A percentile compares a stretch with the other conserved stretches of the same genome.
These are phyloP conservation scores for Sebastes cheni DNA, from an alignment of 2,797 vertebrate genomes.

Conservation along the genomic window DNA sequence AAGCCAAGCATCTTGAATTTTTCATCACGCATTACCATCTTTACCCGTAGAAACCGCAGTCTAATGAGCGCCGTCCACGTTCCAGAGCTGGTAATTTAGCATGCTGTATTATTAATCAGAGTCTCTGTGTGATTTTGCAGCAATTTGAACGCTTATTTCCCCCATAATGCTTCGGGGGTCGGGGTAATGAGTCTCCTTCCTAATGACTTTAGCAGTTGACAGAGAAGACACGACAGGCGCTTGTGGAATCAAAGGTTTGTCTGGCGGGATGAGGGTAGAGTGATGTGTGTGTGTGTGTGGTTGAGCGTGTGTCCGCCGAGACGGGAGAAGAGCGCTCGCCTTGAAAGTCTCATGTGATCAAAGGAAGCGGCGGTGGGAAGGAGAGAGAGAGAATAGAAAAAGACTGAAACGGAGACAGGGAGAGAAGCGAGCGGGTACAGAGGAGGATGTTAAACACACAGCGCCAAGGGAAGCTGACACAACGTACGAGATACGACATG, in stretches of 20 bases:
- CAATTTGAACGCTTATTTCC: constrained; percentile 74
- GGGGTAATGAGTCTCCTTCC: constrained; percentile 70
- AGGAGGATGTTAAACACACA: constrained; percentile 46
- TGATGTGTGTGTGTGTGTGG: constrained; percentile 14
- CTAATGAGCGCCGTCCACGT: constrained; percentile 53
- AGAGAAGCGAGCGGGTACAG: background rate
- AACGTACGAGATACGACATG: background rate
- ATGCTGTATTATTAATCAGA: constrained; percentile 76
- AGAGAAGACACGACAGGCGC: constrained; percentile 53
- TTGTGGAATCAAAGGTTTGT: constrained; percentile 72
- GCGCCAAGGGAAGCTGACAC: constrained; percentile 19
- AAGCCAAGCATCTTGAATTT: constrained; percentile 21
- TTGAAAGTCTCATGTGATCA: constrained; percentile 57
- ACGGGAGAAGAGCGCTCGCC: constrained; percentile 28
- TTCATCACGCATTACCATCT: constrained; percentile 41
- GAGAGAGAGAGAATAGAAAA: constrained; percentile 7
- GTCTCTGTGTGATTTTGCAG: constrained; percentile 72
- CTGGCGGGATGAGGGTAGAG: constrained; percentile 30
- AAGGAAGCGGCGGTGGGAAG: constrained; percentile 33
- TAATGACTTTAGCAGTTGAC: constrained; percentile 70
- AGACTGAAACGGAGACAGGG: background rate
- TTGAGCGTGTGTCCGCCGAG: constrained; percentile 36
- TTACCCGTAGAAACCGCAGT: constrained; percentile 37
- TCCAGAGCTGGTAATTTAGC: constrained; percentile 65
- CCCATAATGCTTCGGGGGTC: constrained; percentile 58